These are phyloP conservation scores for Ganaspis sp. DNA, from an alignment of 1,140 invertebrate species.

Conservation along the genomic window DNA sequence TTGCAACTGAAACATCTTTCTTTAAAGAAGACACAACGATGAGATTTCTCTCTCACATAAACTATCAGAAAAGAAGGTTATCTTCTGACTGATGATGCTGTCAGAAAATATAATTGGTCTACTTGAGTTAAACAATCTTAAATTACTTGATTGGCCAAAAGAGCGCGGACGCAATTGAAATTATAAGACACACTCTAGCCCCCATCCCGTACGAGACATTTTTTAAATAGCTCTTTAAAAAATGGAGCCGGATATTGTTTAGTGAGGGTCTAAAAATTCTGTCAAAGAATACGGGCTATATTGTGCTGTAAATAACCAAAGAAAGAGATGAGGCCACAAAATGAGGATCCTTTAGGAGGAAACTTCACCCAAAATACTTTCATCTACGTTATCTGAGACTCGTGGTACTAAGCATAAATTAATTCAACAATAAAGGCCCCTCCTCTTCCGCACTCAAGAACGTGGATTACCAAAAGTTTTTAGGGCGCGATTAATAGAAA, in stretches of 20 bases:
- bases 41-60: too few relatives aligned
- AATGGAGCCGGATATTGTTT: slow-evolving; percentile 15
- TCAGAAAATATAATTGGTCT: too few relatives aligned
- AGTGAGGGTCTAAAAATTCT: slow-evolving; percentile 13
- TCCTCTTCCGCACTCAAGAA: not conserved
- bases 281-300: slow-evolving; percentile 5
- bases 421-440: slow-evolving; percentile 22
- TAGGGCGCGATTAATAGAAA: slow-evolving; percentile 23
- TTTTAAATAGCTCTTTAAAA: not conserved
- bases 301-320: not conserved
- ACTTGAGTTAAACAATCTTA: too few relatives aligned
- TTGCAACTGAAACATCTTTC: too few relatives aligned
- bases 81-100: too few relatives aligned
- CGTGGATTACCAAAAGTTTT: not conserved
- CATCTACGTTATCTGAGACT: slow-evolving; percentile 20
- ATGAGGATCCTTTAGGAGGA: slow-evolving; percentile 1
- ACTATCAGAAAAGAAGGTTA: too few relatives aligned
- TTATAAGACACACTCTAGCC: not conserved
- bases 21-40: too few relatives aligned
- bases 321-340: not conserved
- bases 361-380: slow-evolving; percentile 2
- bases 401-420: slow-evolving; percentile 24
- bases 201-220: not conserved
- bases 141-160: not conserved
- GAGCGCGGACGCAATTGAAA: not conserved